These are phyloP conservation scores for Tanytarsus gracilentus DNA, from an alignment of 2,888 invertebrate genomes.

Conservation along the genomic window DNA sequence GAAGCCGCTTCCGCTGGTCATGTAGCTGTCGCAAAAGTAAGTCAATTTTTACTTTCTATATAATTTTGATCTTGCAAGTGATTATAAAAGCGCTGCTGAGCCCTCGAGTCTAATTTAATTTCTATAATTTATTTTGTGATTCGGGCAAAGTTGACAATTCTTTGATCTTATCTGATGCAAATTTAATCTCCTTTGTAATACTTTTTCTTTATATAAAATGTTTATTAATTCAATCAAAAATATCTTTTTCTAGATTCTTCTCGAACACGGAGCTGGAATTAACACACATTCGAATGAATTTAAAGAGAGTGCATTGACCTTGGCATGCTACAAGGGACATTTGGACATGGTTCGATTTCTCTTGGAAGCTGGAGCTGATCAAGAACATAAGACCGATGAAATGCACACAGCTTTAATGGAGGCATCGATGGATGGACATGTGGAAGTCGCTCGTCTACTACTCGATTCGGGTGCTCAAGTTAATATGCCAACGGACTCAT, in stretches of 20 bases:
- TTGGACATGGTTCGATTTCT: constrained; percentile 95
- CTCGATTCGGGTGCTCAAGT: constrained; percentile 94
- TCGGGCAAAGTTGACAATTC: constrained; percentile 35
- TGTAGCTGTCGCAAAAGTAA: constrained; percentile 77
- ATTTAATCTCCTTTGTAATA: background rate
- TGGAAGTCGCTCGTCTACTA: constrained; percentile 89
- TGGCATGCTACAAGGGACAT: constrained; percentile 93
- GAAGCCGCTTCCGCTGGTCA: constrained; percentile 96
- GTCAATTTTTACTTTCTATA: constrained; percentile 22
- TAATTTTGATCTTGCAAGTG: constrained; percentile 37
- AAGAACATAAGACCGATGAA: constrained; percentile 98
- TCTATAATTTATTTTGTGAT: constrained; percentile 31
- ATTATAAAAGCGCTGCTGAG: constrained; percentile 57
- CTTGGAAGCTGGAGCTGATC: constrained; percentile 89
- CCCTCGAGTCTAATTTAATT: constrained; percentile 34
- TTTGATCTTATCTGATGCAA: constrained; percentile 45
- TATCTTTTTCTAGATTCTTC: constrained; percentile 51
- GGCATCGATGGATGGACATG: constrained; percentile 99
- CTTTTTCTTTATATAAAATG: background rate
- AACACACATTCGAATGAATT: constrained; percentile 99
- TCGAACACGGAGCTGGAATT: constrained; percentile 92
- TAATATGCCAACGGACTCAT: constrained; percentile 99
- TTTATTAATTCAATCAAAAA: background rate
- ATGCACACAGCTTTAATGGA: constrained; percentile 99
- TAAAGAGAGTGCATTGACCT: constrained; percentile 93